Conservation (phyloP, 2,113 vertebrate genomes). For the Tragulus kanchil region DNA sequence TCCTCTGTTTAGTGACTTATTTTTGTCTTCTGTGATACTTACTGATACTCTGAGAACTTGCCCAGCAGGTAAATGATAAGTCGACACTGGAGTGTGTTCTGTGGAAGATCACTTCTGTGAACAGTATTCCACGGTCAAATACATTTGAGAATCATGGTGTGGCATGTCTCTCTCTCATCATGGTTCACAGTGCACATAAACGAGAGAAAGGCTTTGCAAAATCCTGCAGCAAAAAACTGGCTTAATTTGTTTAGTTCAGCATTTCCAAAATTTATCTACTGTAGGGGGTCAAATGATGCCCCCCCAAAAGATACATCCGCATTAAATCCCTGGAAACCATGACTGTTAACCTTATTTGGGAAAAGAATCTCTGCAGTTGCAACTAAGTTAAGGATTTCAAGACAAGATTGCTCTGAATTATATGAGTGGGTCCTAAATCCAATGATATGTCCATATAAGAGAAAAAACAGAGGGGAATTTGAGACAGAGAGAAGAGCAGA, state of each 20-base stretch:
- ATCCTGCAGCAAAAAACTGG: background rate
- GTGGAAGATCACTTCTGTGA: background rate
- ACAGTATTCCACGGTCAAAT: background rate
- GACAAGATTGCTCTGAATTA: background rate
- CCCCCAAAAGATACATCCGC: background rate
- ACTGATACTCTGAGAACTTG: background rate
- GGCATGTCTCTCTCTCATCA: background rate
- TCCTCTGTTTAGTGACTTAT: background rate
- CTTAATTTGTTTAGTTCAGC: background rate
- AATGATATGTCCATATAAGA: background rate
- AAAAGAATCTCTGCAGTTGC: background rate
- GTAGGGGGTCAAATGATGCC: background rate
- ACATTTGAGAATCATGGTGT: background rate
- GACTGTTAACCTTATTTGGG: background rate
- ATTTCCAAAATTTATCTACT: background rate
- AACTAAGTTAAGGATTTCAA: background rate
- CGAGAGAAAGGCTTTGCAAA: conserved; percentile 11
- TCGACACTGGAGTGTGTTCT: background rate
- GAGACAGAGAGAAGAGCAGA: background rate
- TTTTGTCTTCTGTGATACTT: conserved; percentile 34
- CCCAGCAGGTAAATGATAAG: background rate
- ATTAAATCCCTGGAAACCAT: background rate
- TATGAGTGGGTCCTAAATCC: background rate
- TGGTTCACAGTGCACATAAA: background rate
- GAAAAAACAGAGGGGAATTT: background rate